phyloP scores from a whole-genome alignment of 35 echinoderm and acorn worm species.

The Lytechinus pictus region DNA sequence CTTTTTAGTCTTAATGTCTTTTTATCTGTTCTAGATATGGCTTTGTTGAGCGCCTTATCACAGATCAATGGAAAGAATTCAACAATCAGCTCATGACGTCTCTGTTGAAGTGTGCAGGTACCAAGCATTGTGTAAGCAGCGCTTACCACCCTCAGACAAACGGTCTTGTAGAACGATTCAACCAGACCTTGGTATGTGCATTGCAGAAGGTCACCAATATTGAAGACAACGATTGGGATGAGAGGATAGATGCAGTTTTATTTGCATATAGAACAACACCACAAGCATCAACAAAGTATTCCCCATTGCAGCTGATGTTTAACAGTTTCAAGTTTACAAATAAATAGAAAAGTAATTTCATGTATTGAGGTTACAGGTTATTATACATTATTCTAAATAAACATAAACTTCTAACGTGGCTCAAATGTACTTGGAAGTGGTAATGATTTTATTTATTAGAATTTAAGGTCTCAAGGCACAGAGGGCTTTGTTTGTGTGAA shows the following conservation, averaged over 20 bases:
- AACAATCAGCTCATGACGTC: not conserved
- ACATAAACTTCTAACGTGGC: too few species aligned
- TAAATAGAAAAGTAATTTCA: too few species aligned
- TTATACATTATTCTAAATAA: too few species aligned
- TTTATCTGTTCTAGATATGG: not conserved
- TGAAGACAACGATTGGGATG: conserved; percentile 55
- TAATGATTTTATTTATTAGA: too few species aligned
- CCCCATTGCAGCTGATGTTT: conserved; percentile 64
- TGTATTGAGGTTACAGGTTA: too few species aligned
- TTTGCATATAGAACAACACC: conserved; percentile 57
- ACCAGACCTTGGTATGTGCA: conserved; percentile 47
- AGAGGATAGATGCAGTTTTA: conserved; percentile 36
- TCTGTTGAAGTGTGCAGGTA: not conserved
- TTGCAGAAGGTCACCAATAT: conserved; percentile 38
- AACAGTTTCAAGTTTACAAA: too few species aligned
- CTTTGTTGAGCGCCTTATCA: not conserved
- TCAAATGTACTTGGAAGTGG: too few species aligned
- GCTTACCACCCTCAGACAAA: conserved; percentile 71
- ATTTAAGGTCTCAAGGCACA: too few species aligned
- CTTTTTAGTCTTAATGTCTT: too few species aligned
- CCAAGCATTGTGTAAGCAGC: conserved; percentile 37
- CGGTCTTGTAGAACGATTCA: conserved; percentile 55
- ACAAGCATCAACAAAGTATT: conserved; percentile 40
- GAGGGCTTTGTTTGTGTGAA: too few species aligned
- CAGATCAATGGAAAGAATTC: not conserved